phyloP scores from a whole-genome alignment of 2,113 vertebrate genomes.

The Bubalus kerabau region DNA sequence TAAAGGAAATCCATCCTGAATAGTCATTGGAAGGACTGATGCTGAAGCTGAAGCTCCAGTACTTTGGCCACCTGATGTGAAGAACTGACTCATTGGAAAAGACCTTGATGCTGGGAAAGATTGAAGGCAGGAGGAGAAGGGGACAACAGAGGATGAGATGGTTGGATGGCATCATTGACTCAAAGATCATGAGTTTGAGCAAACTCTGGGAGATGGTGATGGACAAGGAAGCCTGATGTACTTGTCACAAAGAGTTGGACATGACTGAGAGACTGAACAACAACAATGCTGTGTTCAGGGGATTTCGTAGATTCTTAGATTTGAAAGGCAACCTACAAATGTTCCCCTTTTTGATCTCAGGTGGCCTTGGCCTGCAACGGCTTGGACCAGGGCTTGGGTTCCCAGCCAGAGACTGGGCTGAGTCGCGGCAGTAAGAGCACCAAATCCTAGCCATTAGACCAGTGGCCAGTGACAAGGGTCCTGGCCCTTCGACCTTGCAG shows the following conservation, averaged over 20 bases:
- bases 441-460: not conserved
- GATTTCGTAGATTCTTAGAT: not conserved
- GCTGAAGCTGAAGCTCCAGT: not conserved
- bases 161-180: not conserved
- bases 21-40: not conserved
- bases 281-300: not conserved
- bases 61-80: not conserved
- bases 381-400: not conserved
- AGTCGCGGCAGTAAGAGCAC: accelerated
- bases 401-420: not conserved
- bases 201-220: not conserved
- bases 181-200: not conserved
- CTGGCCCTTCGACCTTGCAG: not conserved
- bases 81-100: not conserved
- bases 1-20: not conserved
- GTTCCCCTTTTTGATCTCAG: not conserved
- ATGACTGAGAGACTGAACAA: not conserved
- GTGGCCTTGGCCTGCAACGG: not conserved
- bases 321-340: not conserved
- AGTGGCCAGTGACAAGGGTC: not conserved
- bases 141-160: not conserved
- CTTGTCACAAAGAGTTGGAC: not conserved
- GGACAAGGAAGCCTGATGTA: not conserved
- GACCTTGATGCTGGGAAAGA: not conserved
- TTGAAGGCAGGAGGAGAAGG: not conserved